Percentiles rank a stretch among this genome's conserved stretches.
These are phyloP conservation scores for Platalea minor DNA, from an alignment of 2,797 vertebrate species.

Conservation along the genomic window DNA sequence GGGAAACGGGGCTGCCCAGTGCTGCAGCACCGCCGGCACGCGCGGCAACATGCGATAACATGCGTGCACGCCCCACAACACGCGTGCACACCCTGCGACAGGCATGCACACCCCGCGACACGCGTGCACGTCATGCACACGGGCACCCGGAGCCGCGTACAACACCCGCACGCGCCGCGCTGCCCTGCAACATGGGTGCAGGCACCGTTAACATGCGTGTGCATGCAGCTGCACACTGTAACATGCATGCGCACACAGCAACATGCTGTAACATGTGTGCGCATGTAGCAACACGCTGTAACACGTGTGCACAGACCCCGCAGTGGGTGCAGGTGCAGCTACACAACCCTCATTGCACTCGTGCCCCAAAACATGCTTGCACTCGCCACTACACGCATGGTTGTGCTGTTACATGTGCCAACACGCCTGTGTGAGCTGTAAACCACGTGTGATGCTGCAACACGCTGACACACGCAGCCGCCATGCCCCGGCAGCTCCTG, in stretches of 20 bases:
- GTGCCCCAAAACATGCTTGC: background rate
- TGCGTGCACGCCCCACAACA: fast-evolving
- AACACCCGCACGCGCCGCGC: fast-evolving
- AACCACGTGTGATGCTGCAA: background rate
- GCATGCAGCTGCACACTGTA: fast-evolving
- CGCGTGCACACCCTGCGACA: too few relatives aligned
- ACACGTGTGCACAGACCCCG: fast-evolving
- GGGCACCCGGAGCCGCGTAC: background rate
- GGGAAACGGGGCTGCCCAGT: background rate
- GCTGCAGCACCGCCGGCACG: background rate
- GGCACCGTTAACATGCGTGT: fast-evolving
- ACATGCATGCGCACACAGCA: fast-evolving
- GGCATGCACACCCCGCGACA: fast-evolving
- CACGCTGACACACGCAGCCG: background rate
- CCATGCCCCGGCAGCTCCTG: background rate
- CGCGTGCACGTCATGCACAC: fast-evolving
- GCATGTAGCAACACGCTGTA: fast-evolving
- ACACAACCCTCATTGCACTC: fast-evolving
- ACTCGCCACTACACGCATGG: fast-evolving
- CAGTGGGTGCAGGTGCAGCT: fast-evolving
- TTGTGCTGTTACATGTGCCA: background rate
- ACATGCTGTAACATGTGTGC: fast-evolving
- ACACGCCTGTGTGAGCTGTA: background rate
- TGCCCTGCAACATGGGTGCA: fast-evolving
- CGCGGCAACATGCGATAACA: background rate